Evolutionary conservation across 2,797 vertebrate species (phyloP), one percentile per base, ranked within the genome.

Genomic region (Poecilia picta): DNA sequence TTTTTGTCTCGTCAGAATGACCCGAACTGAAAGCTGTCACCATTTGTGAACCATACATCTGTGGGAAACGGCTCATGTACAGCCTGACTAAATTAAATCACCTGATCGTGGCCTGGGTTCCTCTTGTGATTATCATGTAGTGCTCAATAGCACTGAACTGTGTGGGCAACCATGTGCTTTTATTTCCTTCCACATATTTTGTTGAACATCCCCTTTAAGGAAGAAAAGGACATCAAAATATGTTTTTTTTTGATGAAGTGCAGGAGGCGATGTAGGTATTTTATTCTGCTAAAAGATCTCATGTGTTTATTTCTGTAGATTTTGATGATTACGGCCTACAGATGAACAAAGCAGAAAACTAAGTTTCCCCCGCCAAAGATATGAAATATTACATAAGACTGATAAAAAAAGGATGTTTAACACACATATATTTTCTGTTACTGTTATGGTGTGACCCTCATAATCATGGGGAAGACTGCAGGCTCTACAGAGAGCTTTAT

Each of bases 41-140:
- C 25, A 11, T 46, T 28, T 71, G 25, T 28, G 25, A 71, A 4
- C 25, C 36, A 41, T 41, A 72, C n/a, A 66, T 55, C 8, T 11
- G 10, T 39, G 46, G 47, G 39, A 77, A 55, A 31, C 20, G 28
- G 31, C 16, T 12, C 36, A 47, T 64, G 71, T 28, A 11, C 15
- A 33, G 23, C 43, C 28, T 45, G 28, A 70, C n/a, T 49, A 33
- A 74, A 82, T 86, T 86, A 88, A 74, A 45, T 77, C 86, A 86
- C 59, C 2, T 20, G 23, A 62, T 89, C 87, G 89, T 76, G 64
- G 45, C 2, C 31, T 2, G 25, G 43, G 77, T 89, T 88, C 78
- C 86, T 89, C 91, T 88, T 91, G 83, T 92, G 89, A 91, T 83
- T 16, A 75, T 83, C 79, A 76, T 74, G 57, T 66, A 39, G 13